Percentiles rank a stretch among this genome's conserved stretches.
Evolutionary conservation across 2,797 vertebrate species (phyloP).

Genomic region (Spea hammondii): DNA sequence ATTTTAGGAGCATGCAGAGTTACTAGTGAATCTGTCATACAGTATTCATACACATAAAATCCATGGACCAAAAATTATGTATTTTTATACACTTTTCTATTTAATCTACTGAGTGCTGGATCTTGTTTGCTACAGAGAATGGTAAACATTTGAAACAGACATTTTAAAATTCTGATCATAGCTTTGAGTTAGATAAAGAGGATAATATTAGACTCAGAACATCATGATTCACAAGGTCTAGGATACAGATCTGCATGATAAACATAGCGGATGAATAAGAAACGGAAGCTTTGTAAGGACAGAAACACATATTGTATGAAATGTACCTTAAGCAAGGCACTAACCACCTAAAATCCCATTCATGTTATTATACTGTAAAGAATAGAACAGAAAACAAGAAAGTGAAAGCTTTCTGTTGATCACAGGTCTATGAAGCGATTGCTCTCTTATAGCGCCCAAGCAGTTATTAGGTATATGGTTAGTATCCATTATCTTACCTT

Average conservation of each 20-base stretch:
- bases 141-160: not conserved
- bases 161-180: not conserved
- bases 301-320: not conserved
- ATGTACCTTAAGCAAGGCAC: not conserved
- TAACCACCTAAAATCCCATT: too few relatives aligned
- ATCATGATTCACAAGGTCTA: not conserved
- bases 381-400: too few relatives aligned
- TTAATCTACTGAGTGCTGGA: not conserved
- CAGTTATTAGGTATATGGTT: conserved; percentile 8
- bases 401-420: too few relatives aligned
- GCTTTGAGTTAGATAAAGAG: conserved; percentile 1
- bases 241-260: conserved; percentile 16
- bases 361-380: too few relatives aligned
- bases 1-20: conserved; percentile 45
- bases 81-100: not conserved
- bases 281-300: not conserved
- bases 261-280: conserved; percentile 1
- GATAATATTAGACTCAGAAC: conserved; percentile 8
- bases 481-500: conserved; percentile 74
- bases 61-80: conserved; percentile 37
- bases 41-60: conserved; percentile 41
- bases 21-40: conserved; percentile 41
- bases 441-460: too few relatives aligned
- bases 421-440: too few relatives aligned
- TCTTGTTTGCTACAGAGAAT: conserved; percentile 16